Evolutionary conservation across 2,797 vertebrate genomes (phyloP).

Genomic region (Acanthiza pusilla): DNA sequence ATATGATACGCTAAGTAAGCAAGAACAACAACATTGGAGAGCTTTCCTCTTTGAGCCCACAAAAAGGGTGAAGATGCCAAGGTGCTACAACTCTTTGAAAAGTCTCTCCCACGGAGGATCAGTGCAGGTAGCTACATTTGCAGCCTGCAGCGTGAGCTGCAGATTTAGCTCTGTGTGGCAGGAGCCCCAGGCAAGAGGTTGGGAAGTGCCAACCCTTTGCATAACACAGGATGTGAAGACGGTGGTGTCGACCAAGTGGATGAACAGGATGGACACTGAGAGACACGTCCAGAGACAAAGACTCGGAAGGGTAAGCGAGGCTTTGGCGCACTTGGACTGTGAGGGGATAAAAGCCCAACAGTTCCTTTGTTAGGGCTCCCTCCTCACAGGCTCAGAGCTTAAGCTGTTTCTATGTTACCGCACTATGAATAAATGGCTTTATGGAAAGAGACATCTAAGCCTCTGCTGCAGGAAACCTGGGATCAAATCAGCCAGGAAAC

Average conservation of each 20-base stretch:
- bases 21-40: background rate
- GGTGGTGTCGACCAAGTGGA: rapidly evolving
- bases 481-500: background rate
- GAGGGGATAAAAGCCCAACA: background rate
- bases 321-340: background rate
- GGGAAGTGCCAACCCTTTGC: background rate
- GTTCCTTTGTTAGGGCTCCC: background rate
- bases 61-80: background rate
- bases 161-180: background rate
- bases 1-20: background rate
- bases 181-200: background rate
- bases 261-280: background rate
- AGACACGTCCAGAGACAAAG: rapidly evolving
- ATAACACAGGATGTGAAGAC: no score
- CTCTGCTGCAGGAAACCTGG: background rate
- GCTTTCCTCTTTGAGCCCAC: background rate
- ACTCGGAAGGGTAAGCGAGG: rapidly evolving
- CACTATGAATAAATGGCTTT: rapidly evolving
- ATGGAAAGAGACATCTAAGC: background rate
- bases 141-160: rapidly evolving
- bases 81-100: background rate
- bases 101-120: background rate
- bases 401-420: background rate
- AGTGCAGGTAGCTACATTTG: rapidly evolving
- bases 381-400: background rate